These are phyloP conservation scores for Caenorhabditis panamensis DNA, from an alignment of 2,888 invertebrate genomes.

Conservation along the genomic window DNA sequence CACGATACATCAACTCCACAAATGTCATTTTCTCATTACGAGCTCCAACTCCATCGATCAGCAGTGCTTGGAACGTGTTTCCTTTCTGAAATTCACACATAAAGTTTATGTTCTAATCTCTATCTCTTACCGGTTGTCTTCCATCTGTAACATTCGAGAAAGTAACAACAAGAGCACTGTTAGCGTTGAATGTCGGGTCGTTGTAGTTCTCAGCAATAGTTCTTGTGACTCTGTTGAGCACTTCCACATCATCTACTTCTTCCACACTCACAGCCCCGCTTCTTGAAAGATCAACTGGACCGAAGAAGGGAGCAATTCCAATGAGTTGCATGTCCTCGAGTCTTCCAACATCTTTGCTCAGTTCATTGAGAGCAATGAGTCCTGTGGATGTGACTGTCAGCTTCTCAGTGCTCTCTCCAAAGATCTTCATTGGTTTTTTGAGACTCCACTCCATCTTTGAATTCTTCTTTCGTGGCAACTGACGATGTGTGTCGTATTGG, in stretches of 20 bases:
- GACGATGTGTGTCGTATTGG: constrained; percentile 71
- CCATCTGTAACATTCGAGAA: constrained; percentile 73
- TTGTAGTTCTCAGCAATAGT: constrained; percentile 70
- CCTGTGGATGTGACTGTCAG: constrained; percentile 78
- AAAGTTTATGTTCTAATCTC: no score
- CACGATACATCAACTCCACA: constrained; percentile 77
- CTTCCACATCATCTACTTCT: constrained; percentile 67
- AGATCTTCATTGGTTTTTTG: constrained; percentile 75
- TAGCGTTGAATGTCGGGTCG: constrained; percentile 73
- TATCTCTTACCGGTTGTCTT: constrained; percentile 28
- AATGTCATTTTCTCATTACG: constrained; percentile 74
- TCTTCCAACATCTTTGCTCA: constrained; percentile 54
- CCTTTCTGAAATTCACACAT: constrained; percentile 55
- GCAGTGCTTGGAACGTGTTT: constrained; percentile 80
- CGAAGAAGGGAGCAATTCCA: constrained; percentile 80
- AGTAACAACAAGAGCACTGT: constrained; percentile 75
- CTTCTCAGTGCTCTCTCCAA: constrained; percentile 72
- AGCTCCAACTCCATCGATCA: constrained; percentile 75
- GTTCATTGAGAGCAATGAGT: constrained; percentile 74
- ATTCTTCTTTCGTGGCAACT: constrained; percentile 72
- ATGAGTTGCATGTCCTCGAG: constrained; percentile 74
- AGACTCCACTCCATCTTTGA: constrained; percentile 75
- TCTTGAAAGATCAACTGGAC: constrained; percentile 72
- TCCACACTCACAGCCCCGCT: constrained; percentile 71
- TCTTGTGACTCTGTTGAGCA: constrained; percentile 49